These are phyloP conservation scores for Drosophila paracracens DNA, from an alignment of 2,888 invertebrate genomes.

Conservation along the genomic window DNA sequence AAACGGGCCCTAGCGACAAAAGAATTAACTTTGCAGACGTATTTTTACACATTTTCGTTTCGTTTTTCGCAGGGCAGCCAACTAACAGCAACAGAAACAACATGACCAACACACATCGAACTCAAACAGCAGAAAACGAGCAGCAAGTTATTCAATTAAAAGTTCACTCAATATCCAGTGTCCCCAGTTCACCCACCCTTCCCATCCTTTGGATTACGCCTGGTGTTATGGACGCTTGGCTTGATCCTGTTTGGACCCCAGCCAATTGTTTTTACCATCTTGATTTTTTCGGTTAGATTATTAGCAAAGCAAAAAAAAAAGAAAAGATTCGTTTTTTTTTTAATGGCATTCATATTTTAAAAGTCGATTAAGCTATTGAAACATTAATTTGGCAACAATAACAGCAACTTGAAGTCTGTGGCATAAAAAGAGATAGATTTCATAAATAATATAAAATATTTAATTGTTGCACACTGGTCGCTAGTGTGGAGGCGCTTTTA, in stretches of 20 bases:
- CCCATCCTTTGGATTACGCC: conserved; percentile 3
- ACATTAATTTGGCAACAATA: background rate
- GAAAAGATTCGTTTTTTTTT: background rate
- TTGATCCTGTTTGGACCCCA: conserved; percentile 1
- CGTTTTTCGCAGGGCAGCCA: conserved; percentile 36
- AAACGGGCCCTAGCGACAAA: conserved; percentile 45
- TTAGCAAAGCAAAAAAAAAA: background rate
- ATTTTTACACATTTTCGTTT: conserved; percentile 51
- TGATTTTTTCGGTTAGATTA: conserved; percentile 9
- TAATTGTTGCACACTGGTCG: background rate
- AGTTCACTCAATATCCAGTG: conserved; percentile 65
- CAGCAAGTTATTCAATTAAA: conserved; percentile 79
- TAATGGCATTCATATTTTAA: background rate
- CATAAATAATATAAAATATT: background rate
- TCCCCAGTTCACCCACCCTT: background rate
- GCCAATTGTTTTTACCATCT: conserved; percentile 21
- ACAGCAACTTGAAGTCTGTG: background rate
- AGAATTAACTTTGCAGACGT: conserved; percentile 64
- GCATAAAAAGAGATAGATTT: background rate
- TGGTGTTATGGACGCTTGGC: conserved; percentile 16
- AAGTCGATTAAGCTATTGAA: background rate
- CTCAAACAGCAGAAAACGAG: conserved; percentile 64
- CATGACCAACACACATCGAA: conserved; percentile 24
- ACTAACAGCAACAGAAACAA: conserved; percentile 35
- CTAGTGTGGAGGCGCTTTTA: too few relatives aligned